Conservation (phyloP, 2,797 vertebrate species). For the Coregonus suidteri region DNA sequence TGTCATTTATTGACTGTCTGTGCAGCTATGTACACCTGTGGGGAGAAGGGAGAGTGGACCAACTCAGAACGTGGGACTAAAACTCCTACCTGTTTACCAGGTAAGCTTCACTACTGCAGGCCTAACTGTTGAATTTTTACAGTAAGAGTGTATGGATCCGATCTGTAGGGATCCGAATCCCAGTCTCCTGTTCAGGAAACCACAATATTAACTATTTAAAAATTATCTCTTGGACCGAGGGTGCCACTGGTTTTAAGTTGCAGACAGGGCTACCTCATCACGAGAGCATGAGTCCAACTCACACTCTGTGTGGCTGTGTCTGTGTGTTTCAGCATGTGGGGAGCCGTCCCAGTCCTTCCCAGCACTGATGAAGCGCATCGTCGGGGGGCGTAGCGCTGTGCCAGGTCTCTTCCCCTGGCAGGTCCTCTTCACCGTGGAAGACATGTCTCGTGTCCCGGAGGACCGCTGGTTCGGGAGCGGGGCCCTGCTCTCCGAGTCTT, state of each 20-base stretch:
- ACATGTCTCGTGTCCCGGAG: slow-evolving; percentile 87
- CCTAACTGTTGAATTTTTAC: background rate
- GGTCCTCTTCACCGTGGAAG: slow-evolving; percentile 89
- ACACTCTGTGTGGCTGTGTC: background rate
- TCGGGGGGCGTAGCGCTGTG: slow-evolving; percentile 83
- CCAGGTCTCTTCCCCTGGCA: slow-evolving; percentile 95
- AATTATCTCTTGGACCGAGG: background rate
- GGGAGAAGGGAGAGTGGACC: slow-evolving; percentile 77
- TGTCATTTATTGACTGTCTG: background rate
- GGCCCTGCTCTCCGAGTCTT: slow-evolving; percentile 86
- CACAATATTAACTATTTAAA: background rate
- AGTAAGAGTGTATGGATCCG: background rate
- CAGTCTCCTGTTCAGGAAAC: background rate
- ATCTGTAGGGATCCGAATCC: background rate
- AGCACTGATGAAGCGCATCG: slow-evolving; percentile 85
- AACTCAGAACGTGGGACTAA: slow-evolving; percentile 73
- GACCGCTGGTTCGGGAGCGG: slow-evolving; percentile 93
- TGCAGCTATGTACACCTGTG: slow-evolving; percentile 82
- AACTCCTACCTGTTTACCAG: slow-evolving; percentile 79
- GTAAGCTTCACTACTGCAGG: slow-evolving; percentile 57
- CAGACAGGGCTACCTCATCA: background rate
- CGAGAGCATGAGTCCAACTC: background rate
- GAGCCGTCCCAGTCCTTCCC: slow-evolving; percentile 78
- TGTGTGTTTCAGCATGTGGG: slow-evolving; percentile 80
- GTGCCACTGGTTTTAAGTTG: background rate